A percentile compares a stretch with the other conserved stretches of the same genome.
These are phyloP conservation scores for Agriopis aurantiaria DNA, from an alignment of 2,888 invertebrate species.

Conservation along the genomic window DNA sequence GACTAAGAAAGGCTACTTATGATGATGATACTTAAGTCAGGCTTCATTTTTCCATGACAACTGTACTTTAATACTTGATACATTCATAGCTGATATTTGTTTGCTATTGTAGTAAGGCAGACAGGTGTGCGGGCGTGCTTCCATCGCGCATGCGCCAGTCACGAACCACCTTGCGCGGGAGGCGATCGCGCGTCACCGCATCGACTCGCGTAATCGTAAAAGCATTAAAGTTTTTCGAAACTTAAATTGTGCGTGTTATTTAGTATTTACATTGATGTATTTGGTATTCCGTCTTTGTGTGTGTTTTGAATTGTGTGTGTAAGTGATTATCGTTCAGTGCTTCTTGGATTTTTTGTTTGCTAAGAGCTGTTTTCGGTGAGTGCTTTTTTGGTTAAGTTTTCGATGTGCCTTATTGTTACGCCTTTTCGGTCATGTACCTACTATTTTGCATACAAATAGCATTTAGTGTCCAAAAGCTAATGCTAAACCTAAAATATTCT, in stretches of 20 bases:
- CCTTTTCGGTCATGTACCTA: slow-evolving; percentile 30
- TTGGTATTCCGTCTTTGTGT: slow-evolving; percentile 37
- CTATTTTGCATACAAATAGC: slow-evolving; percentile 34
- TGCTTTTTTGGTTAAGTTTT: slow-evolving; percentile 52
- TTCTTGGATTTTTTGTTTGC: slow-evolving; percentile 53
- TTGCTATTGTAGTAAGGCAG: slow-evolving; percentile 73
- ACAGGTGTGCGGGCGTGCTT: slow-evolving; percentile 70
- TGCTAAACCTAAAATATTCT: slow-evolving; percentile 22
- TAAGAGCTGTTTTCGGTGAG: slow-evolving; percentile 67
- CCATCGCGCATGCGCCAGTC: slow-evolving; percentile 67
- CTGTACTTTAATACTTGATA: slow-evolving; percentile 23
- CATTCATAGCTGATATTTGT: slow-evolving; percentile 61
- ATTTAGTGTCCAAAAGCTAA: slow-evolving; percentile 27
- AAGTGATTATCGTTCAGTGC: slow-evolving; percentile 34
- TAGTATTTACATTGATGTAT: slow-evolving; percentile 6
- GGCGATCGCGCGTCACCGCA: slow-evolving; percentile 58
- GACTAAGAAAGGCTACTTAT: no score
- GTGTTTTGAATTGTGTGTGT: slow-evolving; percentile 42
- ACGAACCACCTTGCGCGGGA: slow-evolving; percentile 68
- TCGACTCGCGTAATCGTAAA: slow-evolving; percentile 31
- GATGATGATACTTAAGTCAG: neutral
- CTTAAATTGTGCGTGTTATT: slow-evolving; percentile 26
- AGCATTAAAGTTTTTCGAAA: slow-evolving; percentile 35
- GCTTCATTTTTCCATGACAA: neutral
- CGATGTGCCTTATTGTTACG: slow-evolving; percentile 48